Evolutionary conservation across 2,113 vertebrate genomes (phyloP), one percentile per base, ranked within the genome.

Genomic region (Ceyx margarethae): DNA sequence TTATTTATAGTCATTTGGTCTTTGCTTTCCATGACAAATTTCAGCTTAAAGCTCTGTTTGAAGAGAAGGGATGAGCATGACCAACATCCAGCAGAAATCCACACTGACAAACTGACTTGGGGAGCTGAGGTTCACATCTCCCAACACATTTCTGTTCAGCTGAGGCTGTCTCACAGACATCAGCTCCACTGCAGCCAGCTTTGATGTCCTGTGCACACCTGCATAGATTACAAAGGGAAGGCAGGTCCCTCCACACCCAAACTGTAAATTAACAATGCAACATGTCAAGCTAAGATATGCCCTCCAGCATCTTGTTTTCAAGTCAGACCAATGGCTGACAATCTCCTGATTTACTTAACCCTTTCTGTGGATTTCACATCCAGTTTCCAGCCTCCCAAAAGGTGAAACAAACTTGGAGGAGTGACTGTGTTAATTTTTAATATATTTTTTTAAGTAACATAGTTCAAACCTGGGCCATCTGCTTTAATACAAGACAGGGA

Each of bases 121-220:
- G 46, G 77, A 82, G 66, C 33, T 67, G 78, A 37, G 33, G 37
- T 62, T 90, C 81, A 23, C 73, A 69, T 93, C 81, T 94, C 92
- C 37, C 48, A 56, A 58, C 48, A 58, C 73, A 65, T 90, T 90
- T 85, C 86, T 90, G 73, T 66, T 90, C 79, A 29, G 76, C 66
- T 3, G 9, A 84, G 72, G 69, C 45, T 80, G 65, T 87, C 73
- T 94, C 81, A 74, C 81, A 94, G 71, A 91, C 81, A 85, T 91
- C 86, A 95, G 40, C 92, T 95, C 65, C 93, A 57, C 86, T 92
- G 88, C 89, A 93, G 75, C 50, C 37, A 73, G 80, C 96, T 97
- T 97, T 98, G 97, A 97, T 97, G 96, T 97, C 73, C 71, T 95
- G 95, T 89, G 95, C 96, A 94, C 97, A 98, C 97, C 98, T 98